These are phyloP conservation scores for Albula glossodonta DNA, from an alignment of 2,113 vertebrate genomes.

Conservation along the genomic window DNA sequence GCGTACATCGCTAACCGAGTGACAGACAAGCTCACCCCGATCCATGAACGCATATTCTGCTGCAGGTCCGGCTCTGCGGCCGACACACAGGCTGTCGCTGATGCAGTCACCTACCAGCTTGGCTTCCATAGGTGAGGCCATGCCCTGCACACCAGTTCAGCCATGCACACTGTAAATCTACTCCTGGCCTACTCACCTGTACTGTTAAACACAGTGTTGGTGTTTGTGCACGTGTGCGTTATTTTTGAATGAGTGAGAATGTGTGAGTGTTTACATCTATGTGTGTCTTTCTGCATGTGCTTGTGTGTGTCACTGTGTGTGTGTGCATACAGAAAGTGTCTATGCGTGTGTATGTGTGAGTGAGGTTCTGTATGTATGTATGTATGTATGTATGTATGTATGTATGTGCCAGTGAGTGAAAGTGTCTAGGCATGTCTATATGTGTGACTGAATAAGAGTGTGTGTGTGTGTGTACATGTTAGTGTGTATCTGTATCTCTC, in stretches of 20 bases:
- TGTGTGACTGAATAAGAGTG: not conserved
- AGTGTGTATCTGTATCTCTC: too few species aligned
- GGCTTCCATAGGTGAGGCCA: conserved; percentile 84
- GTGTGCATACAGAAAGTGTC: conserved; percentile 5
- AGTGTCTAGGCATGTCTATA: too few species aligned
- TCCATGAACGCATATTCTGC: conserved; percentile 87
- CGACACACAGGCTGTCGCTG: conserved; percentile 89
- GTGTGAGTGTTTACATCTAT: conserved; percentile 11
- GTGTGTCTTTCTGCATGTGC: not conserved
- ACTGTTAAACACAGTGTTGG: not conserved
- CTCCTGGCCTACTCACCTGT: not conserved
- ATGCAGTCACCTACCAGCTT: conserved; percentile 86
- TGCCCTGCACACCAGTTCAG: too few species aligned
- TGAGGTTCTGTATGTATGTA: not conserved
- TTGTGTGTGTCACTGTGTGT: not conserved
- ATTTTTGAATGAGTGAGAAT: not conserved
- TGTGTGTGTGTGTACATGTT: conserved; percentile 7
- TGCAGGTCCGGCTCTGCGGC: conserved; percentile 89
- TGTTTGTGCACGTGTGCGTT: not conserved
- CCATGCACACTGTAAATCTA: not conserved
- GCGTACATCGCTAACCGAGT: conserved; percentile 91
- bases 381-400: not conserved
- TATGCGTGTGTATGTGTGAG: not conserved
- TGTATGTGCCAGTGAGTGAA: too few species aligned
- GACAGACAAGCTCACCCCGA: conserved; percentile 87